A percentile compares a stretch with the other conserved stretches of the same genome.
Conservation (phyloP, 2,113 vertebrate genomes). For the Neodon shergylaensis region DNA sequence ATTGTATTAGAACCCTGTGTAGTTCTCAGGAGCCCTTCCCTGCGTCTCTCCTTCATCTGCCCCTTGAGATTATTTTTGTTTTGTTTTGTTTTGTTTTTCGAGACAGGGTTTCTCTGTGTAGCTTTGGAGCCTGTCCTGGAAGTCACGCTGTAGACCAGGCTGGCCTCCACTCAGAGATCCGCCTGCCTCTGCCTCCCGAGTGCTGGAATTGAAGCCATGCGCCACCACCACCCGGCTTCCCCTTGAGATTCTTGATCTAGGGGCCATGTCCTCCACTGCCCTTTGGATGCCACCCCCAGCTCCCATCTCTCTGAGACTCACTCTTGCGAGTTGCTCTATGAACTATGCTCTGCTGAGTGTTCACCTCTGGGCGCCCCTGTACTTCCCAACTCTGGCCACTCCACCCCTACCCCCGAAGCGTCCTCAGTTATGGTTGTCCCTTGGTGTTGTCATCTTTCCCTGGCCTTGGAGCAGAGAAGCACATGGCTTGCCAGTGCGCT, state of each 20-base stretch:
- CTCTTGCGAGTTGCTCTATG: accelerated
- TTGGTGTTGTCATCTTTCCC: background rate
- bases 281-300: no score
- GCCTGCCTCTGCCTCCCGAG: no score
- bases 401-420: background rate
- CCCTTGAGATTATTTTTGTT: background rate
- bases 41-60: background rate
- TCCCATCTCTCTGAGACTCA: no score
- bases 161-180: no score
- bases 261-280: background rate
- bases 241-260: background rate
- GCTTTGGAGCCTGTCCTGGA: no score
- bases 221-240: no score
- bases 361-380: background rate
- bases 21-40: background rate
- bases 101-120: no score
- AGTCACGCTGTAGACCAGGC: no score
- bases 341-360: background rate
- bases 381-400: background rate
- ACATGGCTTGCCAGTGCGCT: background rate
- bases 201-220: no score
- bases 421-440: background rate
- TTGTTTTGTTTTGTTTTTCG: no score
- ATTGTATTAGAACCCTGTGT: background rate
- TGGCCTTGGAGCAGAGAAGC: background rate